phyloP scores from a whole-genome alignment of 2,113 vertebrate species.

The Prunella himalayana region DNA sequence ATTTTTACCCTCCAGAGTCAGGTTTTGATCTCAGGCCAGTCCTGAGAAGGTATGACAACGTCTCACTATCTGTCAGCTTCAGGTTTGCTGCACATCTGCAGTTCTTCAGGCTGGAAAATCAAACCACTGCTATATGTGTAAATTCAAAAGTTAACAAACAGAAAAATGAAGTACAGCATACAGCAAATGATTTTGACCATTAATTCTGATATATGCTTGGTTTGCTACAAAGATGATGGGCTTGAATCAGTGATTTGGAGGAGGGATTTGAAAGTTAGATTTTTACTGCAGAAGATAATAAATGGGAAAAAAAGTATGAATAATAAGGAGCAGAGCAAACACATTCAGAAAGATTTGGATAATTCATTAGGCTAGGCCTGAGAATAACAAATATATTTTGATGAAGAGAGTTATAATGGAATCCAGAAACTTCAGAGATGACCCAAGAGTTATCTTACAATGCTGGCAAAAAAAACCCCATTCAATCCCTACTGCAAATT shows the following conservation, averaged over 20 bases:
- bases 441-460: background rate
- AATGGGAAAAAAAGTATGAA: background rate
- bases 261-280: constrained; percentile 15
- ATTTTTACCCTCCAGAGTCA: background rate
- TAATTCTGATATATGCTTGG: background rate
- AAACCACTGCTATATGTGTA: background rate
- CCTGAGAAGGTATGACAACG: background rate
- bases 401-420: background rate
- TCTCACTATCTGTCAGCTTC: background rate
- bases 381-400: background rate
- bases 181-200: background rate
- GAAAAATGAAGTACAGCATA: background rate
- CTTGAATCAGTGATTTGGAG: constrained; percentile 10
- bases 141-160: background rate
- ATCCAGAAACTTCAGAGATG: background rate
- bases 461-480: background rate
- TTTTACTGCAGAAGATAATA: constrained; percentile 13
- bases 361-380: constrained; percentile 27
- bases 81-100: background rate
- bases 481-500: background rate
- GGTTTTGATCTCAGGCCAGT: background rate
- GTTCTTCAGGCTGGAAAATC: background rate
- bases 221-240: background rate
- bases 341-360: constrained; percentile 11
- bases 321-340: constrained; percentile 15